phyloP scores from a whole-genome alignment of 2,888 invertebrate species.

The Nymphalis c-album region DNA sequence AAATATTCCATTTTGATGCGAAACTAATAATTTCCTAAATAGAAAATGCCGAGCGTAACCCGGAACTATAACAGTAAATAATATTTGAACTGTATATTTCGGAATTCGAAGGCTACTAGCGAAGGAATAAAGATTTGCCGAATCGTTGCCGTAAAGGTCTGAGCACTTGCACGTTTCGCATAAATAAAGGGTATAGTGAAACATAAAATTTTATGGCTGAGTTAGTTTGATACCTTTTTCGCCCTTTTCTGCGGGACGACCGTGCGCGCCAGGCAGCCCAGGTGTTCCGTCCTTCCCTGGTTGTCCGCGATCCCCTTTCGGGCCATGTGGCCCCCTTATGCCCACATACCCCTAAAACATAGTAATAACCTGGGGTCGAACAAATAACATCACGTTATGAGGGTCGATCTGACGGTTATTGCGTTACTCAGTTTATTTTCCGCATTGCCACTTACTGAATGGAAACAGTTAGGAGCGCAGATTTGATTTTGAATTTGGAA shows the following conservation, averaged over 20 bases:
- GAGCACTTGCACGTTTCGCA: conserved; percentile 72
- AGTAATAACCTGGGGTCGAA: conserved; percentile 67
- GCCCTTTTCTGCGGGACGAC: conserved; percentile 87
- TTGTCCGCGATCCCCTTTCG: conserved; percentile 85
- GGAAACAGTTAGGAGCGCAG: conserved; percentile 51
- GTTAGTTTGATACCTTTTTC: conserved; percentile 83
- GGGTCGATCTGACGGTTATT: conserved; percentile 73
- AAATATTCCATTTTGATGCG: conserved; percentile 13
- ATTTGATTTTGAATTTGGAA: conserved; percentile 47
- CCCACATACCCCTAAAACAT: conserved; percentile 73
- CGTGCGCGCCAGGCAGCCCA: conserved; percentile 78
- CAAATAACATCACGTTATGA: conserved; percentile 68
- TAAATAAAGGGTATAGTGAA: conserved; percentile 76
- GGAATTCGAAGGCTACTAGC: conserved; percentile 56
- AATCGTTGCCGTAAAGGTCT: conserved; percentile 73
- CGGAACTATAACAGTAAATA: conserved; percentile 67
- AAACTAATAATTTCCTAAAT: neutral
- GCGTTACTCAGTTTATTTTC: conserved; percentile 69
- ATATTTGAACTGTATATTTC: conserved; percentile 53
- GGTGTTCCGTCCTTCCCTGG: conserved; percentile 87
- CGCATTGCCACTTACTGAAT: conserved; percentile 56
- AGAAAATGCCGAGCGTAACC: conserved; percentile 44
- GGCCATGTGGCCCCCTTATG: conserved; percentile 82
- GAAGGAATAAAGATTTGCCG: conserved; percentile 71
- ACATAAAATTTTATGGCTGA: conserved; percentile 80